These are phyloP conservation scores for Drosophila neoperkinsi DNA, from an alignment of 2,888 invertebrate species.

Conservation along the genomic window DNA sequence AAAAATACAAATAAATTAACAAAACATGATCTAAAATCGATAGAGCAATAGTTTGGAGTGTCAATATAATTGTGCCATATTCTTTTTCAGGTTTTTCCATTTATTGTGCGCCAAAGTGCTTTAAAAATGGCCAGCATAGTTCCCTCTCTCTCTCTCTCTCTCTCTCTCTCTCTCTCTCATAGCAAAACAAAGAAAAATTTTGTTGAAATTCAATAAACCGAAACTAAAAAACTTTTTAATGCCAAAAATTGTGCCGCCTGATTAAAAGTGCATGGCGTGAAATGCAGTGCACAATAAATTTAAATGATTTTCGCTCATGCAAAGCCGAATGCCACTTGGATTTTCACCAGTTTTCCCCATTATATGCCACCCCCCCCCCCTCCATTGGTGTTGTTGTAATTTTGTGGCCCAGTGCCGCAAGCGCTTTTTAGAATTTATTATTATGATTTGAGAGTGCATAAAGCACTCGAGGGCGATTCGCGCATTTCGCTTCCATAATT, in stretches of 20 bases:
- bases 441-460: conserved; percentile 81
- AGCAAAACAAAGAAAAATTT: conserved; percentile 22
- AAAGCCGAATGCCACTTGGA: conserved; percentile 73
- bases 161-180: not conserved
- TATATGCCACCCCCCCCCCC: conserved; percentile 3
- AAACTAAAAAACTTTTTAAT: conserved; percentile 39
- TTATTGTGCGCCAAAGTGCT: not conserved
- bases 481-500: conserved; percentile 75
- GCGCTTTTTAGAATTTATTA: conserved; percentile 73
- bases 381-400: conserved; percentile 35
- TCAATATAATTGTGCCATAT: not conserved
- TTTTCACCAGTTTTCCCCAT: conserved; percentile 26
- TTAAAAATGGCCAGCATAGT: not conserved
- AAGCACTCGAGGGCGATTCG: conserved; percentile 77
- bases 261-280: conserved; percentile 75
- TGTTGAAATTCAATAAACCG: conserved; percentile 50
- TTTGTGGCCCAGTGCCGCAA: conserved; percentile 50
- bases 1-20: not conserved
- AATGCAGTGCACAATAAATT: conserved; percentile 75
- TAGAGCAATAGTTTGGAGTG: not conserved
- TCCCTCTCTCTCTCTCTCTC: too few relatives aligned
- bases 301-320: conserved; percentile 74
- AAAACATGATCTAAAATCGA: not conserved
- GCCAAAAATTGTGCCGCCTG: conserved; percentile 65
- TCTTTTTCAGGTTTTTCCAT: not conserved